Evolutionary conservation across 2,888 invertebrate species (phyloP).

Genomic region (Brachypalpus laphriformis): DNA sequence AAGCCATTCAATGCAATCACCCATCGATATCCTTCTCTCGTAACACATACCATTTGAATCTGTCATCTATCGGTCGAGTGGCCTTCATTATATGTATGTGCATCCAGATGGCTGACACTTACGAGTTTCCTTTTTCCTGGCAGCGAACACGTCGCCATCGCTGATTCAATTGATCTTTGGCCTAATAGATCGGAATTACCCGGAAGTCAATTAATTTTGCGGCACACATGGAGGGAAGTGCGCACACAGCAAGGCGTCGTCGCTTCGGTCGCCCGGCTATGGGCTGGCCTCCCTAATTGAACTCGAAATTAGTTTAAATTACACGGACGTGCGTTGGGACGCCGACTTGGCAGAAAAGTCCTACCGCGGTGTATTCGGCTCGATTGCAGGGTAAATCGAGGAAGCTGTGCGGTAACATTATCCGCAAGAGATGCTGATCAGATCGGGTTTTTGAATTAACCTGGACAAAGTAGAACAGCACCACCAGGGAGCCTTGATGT

Average conservation of each 20-base stretch:
- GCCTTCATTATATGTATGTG: conserved; percentile 24
- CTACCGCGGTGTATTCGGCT: conserved; percentile 1
- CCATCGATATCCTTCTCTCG: conserved; percentile 62
- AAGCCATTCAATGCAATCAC: conserved; percentile 49
- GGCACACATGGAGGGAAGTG: conserved; percentile 19
- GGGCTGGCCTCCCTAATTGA: conserved; percentile 56
- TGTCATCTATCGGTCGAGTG: conserved; percentile 53
- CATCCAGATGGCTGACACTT: conserved; percentile 34
- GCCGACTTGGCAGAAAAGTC: background rate
- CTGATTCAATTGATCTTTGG: conserved; percentile 53
- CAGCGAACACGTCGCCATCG: conserved; percentile 31
- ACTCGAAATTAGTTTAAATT: conserved; percentile 68
- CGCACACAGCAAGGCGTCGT: conserved; percentile 10
- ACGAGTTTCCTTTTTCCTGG: conserved; percentile 51
- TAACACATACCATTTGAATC: conserved; percentile 56
- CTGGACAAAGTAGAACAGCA: background rate
- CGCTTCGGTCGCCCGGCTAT: background rate
- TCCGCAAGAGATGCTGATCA: background rate
- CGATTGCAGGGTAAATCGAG: background rate
- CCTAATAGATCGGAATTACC: conserved; percentile 68
- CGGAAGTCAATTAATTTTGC: conserved; percentile 66
- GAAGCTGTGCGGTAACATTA: background rate
- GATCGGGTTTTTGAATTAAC: conserved; percentile 4
- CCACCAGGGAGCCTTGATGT: background rate
- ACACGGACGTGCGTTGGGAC: conserved; percentile 57